A percentile compares a stretch with the other conserved stretches of the same genome.
phyloP scores from a whole-genome alignment of 2,888 invertebrate species.

The Adelognathus sp. region DNA sequence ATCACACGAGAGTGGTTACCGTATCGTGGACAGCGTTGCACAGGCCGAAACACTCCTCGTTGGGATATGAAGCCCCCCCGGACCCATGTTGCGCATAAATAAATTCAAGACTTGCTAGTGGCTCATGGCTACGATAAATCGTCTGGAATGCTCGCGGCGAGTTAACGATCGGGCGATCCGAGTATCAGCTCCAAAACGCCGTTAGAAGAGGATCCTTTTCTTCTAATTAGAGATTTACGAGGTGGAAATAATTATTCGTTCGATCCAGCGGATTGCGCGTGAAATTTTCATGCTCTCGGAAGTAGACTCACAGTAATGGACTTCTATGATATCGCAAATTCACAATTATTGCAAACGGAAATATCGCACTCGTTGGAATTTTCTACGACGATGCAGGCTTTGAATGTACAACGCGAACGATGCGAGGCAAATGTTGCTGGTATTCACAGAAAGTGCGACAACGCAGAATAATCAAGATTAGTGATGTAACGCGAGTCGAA shows the following conservation, averaged over 20 bases:
- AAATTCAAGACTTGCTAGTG: slow-evolving; percentile 55
- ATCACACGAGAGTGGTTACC: slow-evolving; percentile 45
- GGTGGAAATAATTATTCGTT: slow-evolving; percentile 3
- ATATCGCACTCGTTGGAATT: too few species aligned
- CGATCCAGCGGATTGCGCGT: background rate
- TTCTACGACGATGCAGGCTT: too few species aligned
- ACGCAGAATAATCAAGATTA: too few species aligned
- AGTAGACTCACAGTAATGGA: background rate
- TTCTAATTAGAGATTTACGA: slow-evolving; percentile 33
- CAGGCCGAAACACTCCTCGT: slow-evolving; percentile 46
- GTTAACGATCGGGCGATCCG: background rate
- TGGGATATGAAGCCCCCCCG: background rate
- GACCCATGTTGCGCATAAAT: slow-evolving; percentile 49
- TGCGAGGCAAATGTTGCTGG: too few species aligned
- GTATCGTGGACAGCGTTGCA: background rate
- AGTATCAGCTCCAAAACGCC: background rate
- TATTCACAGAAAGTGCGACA: too few species aligned
- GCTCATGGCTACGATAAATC: slow-evolving; percentile 25
- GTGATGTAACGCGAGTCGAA: too few species aligned
- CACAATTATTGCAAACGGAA: too few species aligned
- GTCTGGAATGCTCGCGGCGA: background rate
- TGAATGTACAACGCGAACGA: too few species aligned
- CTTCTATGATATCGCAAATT: too few species aligned
- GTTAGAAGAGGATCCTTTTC: slow-evolving; percentile 15
- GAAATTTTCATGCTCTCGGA: background rate